Percentiles rank a stretch among this genome's conserved stretches.
Conservation (phyloP, 2,797 vertebrate species). For the Manis crassicaudata region DNA sequence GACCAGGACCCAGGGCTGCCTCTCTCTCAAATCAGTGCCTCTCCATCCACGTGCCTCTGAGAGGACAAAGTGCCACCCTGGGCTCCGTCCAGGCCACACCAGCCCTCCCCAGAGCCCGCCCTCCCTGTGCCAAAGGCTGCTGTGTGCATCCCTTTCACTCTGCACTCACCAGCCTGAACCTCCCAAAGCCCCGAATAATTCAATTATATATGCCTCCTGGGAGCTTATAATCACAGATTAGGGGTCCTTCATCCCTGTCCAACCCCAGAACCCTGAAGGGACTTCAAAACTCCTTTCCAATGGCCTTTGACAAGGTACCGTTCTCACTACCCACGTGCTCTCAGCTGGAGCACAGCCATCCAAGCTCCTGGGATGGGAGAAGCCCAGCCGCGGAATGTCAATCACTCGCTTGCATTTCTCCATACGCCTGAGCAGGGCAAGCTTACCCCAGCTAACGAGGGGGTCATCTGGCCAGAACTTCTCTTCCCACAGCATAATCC, state of each 20-base stretch:
- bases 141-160: not conserved
- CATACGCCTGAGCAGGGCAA: not conserved
- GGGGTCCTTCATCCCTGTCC: not conserved
- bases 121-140: not conserved
- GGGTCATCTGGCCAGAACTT: not conserved
- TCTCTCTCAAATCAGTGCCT: not conserved
- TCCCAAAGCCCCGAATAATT: not conserved
- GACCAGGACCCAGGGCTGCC: not conserved
- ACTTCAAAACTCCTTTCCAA: not conserved
- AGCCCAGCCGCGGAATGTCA: not conserved
- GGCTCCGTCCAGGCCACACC: fast-evolving
- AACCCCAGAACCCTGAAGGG: not conserved
- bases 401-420: not conserved
- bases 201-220: not conserved
- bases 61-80: fast-evolving
- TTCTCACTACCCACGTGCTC: not conserved
- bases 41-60: fast-evolving
- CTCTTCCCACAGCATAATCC: not conserved
- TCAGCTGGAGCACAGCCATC: not conserved
- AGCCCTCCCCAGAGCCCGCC: fast-evolving
- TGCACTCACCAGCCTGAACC: not conserved
- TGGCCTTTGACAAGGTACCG: too few species aligned
- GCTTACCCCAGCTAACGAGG: not conserved
- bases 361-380: not conserved
- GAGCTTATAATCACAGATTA: not conserved